phyloP scores from a whole-genome alignment of 2,888 invertebrate species.

The Acanthosepion lycidas region DNA sequence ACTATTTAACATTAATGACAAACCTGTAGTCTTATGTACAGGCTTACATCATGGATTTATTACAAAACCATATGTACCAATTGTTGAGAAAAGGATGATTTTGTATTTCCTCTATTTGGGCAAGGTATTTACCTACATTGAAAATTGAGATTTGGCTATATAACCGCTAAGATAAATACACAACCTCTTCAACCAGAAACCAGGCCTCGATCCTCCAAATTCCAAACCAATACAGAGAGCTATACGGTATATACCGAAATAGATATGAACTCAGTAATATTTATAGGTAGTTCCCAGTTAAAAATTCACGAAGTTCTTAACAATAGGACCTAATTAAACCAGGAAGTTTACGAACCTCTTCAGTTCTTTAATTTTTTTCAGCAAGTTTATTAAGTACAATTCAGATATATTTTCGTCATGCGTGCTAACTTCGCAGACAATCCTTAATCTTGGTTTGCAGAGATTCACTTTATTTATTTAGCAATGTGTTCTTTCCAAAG shows the following conservation, averaged over 20 bases:
- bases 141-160: no score
- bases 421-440: not conserved
- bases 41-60: no score
- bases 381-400: not conserved
- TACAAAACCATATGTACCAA: no score
- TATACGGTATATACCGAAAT: not conserved
- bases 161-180: no score
- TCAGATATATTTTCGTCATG: not conserved
- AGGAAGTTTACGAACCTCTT: not conserved
- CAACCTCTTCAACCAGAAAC: no score
- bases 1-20: no score
- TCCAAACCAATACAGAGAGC: not conserved
- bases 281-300: not conserved
- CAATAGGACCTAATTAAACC: not conserved
- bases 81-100: no score
- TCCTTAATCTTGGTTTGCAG: not conserved
- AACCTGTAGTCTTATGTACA: no score
- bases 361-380: not conserved
- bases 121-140: no score
- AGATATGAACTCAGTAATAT: not conserved
- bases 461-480: not conserved
- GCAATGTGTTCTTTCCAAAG: not conserved
- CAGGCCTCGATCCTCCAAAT: no score
- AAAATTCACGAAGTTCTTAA: not conserved
- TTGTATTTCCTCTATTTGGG: no score